A percentile compares a stretch with the other conserved stretches of the same genome.
Evolutionary conservation across 2,888 invertebrate genomes (phyloP).

Genomic region (Aleiodes leptofemur): DNA sequence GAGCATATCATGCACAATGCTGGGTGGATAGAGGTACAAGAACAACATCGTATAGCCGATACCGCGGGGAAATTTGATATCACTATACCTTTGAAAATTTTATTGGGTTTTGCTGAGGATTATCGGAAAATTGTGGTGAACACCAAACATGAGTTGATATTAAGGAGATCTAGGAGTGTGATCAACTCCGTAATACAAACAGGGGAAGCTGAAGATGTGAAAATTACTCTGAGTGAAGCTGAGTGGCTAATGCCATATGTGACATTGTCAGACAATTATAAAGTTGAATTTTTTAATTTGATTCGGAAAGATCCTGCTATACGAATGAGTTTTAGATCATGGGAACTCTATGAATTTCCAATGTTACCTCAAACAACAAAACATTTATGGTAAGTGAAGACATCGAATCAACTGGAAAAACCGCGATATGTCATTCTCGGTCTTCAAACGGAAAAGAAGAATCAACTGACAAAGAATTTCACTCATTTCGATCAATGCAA

Average conservation of each 20-base stretch:
- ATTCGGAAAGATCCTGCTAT: background rate
- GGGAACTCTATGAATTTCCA: background rate
- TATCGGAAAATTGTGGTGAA: background rate
- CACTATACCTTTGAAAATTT: background rate
- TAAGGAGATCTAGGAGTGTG: background rate
- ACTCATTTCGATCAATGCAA: conserved; percentile 15
- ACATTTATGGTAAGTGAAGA: too few species aligned
- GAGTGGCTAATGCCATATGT: conserved; percentile 7
- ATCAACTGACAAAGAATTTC: background rate
- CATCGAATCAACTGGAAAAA: background rate
- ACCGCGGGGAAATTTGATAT: background rate
- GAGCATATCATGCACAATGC: background rate
- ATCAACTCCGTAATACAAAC: background rate
- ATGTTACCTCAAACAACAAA: background rate
- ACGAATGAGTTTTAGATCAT: background rate
- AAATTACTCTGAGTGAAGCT: background rate
- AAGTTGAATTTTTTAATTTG: too few species aligned
- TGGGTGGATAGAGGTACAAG: background rate
- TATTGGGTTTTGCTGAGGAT: background rate
- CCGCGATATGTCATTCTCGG: conserved; percentile 6
- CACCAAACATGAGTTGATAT: conserved; percentile 15
- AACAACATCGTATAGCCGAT: background rate
- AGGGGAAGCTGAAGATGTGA: background rate
- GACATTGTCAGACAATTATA: background rate
- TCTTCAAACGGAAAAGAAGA: background rate